Evolutionary conservation across 2,888 invertebrate genomes (phyloP).

Genomic region (Theretra japonica): DNA sequence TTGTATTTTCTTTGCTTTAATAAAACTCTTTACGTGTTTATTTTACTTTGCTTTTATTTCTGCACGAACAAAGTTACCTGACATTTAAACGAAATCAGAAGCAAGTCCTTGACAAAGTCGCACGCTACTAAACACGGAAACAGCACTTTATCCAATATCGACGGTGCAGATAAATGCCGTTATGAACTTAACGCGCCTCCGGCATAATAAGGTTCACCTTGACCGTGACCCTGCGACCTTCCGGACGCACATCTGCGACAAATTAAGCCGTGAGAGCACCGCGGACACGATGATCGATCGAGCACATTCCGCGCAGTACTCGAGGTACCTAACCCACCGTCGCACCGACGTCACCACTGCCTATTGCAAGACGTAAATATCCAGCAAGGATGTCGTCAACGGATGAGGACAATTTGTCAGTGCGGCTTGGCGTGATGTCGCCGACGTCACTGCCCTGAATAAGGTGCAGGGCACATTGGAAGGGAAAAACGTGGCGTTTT

Average conservation of each 20-base stretch:
- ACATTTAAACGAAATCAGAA: neutral
- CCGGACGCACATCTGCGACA: constrained; percentile 10
- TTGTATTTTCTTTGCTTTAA: neutral
- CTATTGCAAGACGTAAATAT: constrained; percentile 31
- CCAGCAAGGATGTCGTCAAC: constrained; percentile 43
- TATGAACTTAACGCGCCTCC: neutral
- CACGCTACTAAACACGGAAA: neutral
- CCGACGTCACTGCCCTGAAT: constrained; percentile 42
- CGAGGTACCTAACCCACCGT: neutral
- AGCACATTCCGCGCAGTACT: neutral
- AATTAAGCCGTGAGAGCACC: neutral
- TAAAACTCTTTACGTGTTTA: neutral
- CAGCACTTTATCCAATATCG: constrained; percentile 2
- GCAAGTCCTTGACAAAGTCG: neutral
- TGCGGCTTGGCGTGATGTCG: constrained; percentile 41
- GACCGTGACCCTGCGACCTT: constrained; percentile 18
- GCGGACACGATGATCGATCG: constrained; percentile 17
- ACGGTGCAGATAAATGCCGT: neutral
- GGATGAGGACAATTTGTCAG: constrained; percentile 48
- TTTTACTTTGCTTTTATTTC: neutral
- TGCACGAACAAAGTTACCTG: neutral
- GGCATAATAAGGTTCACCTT: constrained; percentile 14
- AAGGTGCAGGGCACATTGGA: neutral
- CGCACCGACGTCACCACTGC: constrained; percentile 2
- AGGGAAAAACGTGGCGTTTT: neutral